Evolutionary conservation across 2,888 invertebrate genomes (phyloP).

Genomic region (Syritta pipiens): DNA sequence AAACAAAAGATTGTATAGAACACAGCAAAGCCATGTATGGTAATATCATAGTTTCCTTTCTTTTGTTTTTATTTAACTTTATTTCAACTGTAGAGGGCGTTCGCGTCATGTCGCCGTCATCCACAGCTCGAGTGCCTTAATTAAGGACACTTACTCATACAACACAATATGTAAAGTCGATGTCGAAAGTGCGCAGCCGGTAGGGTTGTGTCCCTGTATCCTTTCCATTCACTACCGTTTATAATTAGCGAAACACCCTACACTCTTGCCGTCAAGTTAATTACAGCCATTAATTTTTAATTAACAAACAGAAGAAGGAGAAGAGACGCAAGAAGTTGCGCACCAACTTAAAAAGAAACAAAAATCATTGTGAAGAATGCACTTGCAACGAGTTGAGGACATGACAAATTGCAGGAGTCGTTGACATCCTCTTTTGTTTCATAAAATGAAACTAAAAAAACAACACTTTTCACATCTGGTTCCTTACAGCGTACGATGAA

Average conservation of each 20-base stretch:
- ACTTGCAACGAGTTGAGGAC: conserved; percentile 39
- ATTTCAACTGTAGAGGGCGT: neutral
- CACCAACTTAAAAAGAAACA: neutral
- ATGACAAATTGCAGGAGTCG: conserved; percentile 47
- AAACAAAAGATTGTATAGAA: too few relatives aligned
- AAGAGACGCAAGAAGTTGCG: neutral
- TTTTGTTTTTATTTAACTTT: neutral
- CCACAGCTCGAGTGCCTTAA: conserved; percentile 17
- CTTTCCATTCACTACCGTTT: conserved; percentile 30
- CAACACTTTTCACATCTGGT: conserved; percentile 29
- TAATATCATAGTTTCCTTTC: neutral
- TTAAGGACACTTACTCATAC: conserved; percentile 27
- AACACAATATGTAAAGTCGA: conserved; percentile 15
- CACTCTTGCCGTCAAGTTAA: conserved; percentile 46
- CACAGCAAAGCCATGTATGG: too few relatives aligned
- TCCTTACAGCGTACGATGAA: conserved; percentile 32
- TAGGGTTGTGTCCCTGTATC: neutral
- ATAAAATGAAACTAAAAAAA: conserved; percentile 1
- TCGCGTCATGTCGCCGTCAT: neutral
- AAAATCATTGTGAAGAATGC: conserved; percentile 23
- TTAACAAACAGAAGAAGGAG: conserved; percentile 42
- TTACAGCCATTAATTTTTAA: conserved; percentile 64
- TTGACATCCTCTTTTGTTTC: conserved; percentile 33
- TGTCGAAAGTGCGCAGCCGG: conserved; percentile 10
- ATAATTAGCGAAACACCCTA: conserved; percentile 48